A percentile compares a stretch with the other conserved stretches of the same genome.
phyloP scores from a whole-genome alignment of 2,113 vertebrate species.

The Ophiodon elongatus region DNA sequence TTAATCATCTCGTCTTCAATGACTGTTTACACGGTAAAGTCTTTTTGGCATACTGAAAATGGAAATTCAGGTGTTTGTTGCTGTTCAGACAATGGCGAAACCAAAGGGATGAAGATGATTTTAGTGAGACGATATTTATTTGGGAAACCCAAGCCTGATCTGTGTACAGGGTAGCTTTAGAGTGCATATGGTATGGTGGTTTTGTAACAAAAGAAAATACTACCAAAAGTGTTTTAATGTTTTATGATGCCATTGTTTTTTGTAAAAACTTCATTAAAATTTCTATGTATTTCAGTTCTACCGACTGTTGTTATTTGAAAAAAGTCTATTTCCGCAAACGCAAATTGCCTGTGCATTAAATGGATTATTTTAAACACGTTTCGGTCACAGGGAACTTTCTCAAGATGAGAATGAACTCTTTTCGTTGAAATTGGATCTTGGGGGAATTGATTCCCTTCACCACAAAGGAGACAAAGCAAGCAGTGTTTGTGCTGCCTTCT shows the following conservation, averaged over 20 bases:
- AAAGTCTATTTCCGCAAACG: neutral
- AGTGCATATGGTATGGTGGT: slow-evolving; percentile 82
- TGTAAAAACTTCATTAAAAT: slow-evolving; percentile 96
- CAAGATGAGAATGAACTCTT: neutral
- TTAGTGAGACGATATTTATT: slow-evolving; percentile 36
- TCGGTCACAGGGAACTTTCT: neutral
- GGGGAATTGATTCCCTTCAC: neutral
- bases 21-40: neutral
- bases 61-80: neutral
- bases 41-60: neutral
- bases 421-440: neutral
- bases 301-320: slow-evolving; percentile 20
- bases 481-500: neutral
- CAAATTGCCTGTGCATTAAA: neutral
- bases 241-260: slow-evolving; percentile 90
- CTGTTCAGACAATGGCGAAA: neutral
- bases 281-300: slow-evolving; percentile 91
- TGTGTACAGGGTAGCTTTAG: slow-evolving; percentile 78
- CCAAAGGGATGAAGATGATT: slow-evolving; percentile 36
- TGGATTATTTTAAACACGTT: neutral
- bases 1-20: slow-evolving; percentile 35
- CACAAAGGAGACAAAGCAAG: neutral
- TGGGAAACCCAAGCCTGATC: slow-evolving; percentile 70
- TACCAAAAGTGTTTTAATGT: slow-evolving; percentile 88
- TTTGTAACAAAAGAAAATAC: slow-evolving; percentile 91